Evolutionary conservation across 2,888 invertebrate genomes (phyloP), one percentile per base, ranked within the genome.

Genomic region (Chydorus sphaericus): DNA sequence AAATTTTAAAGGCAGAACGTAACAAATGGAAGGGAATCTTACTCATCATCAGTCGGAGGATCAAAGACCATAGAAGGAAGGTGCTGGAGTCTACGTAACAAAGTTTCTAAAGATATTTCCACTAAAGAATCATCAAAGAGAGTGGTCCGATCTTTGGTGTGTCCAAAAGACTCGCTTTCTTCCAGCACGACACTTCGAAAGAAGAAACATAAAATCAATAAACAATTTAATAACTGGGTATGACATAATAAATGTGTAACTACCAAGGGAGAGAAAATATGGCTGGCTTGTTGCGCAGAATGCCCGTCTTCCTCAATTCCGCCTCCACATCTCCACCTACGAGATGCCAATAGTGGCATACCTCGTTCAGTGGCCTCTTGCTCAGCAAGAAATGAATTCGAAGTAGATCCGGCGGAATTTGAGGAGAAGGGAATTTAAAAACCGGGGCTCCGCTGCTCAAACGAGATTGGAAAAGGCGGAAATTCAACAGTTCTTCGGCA

Each of bases 341-440:
- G 57, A 97, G 68, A 68, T 89, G 87, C 97, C 97, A 97, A 71
- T 93, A 79, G 68, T 92, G 85, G 68, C 93, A 97, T 28, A 93
- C 76, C 66, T 92, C 88, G 60, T 85, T 80, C 60, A 94, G 72
- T 11, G 81, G 75, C 55, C 75, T 72, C 61, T 70, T 66, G 18
- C 67, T 65, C 57, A 74, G 58, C 36, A 60, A 60, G 59, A 70
- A 68, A 23, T 61, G 62, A 37, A 38, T 59, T 54, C 57, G 50
- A 10, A 57, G 29, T 30, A 62, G 69, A 67, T 30, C 69, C 18
- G 18, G 30, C 16, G 28, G 26, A 23, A 49, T n/a, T 6, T 36
- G 29, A n/a, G 23, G 44, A 5, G 26, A 23, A 23, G 44, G 44
- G 28, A 44, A 36, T 37, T 48, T 30, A 28, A 44, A 49, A 18